Conservation (phyloP, 2,797 vertebrate genomes). For the Syngnathus rostellatus region DNA sequence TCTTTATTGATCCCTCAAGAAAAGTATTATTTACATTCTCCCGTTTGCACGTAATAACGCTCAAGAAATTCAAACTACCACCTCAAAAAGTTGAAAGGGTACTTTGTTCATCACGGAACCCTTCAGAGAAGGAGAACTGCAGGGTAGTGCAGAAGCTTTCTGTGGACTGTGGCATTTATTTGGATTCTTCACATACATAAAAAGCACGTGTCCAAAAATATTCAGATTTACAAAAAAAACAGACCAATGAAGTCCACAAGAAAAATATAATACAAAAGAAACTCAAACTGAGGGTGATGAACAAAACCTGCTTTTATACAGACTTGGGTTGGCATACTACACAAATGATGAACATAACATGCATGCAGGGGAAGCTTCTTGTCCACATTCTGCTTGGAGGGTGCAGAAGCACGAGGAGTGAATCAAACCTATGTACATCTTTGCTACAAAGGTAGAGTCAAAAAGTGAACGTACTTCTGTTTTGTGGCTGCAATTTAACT, state of each 20-base stretch:
- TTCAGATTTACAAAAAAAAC: background rate
- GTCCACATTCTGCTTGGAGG: constrained; percentile 12
- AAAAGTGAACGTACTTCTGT: background rate
- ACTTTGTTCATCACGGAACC: background rate
- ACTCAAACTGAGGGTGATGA: constrained; percentile 44
- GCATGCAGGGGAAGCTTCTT: constrained; percentile 19
- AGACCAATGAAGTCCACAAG: constrained; percentile 33
- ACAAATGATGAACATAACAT: constrained; percentile 39
- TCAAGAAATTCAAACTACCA: background rate
- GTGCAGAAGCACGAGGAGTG: constrained; percentile 7
- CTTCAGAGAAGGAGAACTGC: background rate
- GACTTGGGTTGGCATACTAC: constrained; percentile 45
- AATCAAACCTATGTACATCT: background rate
- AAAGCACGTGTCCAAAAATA: constrained; percentile 7
- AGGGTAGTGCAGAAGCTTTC: background rate
- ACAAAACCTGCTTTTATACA: constrained; percentile 35
- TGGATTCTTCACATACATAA: constrained; percentile 45
- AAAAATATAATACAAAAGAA: constrained; percentile 47
- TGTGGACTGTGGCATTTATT: constrained; percentile 42
- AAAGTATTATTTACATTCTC: constrained; percentile 2
- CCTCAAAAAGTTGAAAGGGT: background rate
- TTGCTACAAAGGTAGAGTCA: background rate
- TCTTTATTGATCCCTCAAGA: background rate
- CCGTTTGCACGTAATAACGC: background rate
- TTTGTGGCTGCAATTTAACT: background rate